These are phyloP conservation scores for Hystrix brachyura DNA, from an alignment of 2,113 vertebrate genomes.

Conservation along the genomic window DNA sequence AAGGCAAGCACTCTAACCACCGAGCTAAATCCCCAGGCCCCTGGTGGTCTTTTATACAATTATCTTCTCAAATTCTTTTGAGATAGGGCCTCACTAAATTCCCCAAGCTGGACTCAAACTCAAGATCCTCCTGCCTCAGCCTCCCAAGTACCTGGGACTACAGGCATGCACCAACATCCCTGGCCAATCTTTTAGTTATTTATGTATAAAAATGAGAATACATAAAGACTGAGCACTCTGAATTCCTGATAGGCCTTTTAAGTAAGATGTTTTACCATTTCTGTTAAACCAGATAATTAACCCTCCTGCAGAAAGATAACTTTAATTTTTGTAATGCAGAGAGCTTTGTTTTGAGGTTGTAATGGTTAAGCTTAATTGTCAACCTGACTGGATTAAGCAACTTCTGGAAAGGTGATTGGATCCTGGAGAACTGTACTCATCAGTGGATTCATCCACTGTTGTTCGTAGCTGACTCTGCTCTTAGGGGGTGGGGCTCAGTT, in stretches of 20 bases:
- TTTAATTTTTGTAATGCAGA: conserved; percentile 6
- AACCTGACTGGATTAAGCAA: not conserved
- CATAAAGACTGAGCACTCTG: not conserved
- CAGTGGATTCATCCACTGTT: not conserved
- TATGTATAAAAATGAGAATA: not conserved
- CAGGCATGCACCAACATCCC: not conserved
- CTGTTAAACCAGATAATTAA: not conserved
- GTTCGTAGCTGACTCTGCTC: not conserved
- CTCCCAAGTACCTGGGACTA: not conserved
- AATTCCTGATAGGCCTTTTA: not conserved
- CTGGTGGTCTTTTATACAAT: not conserved
- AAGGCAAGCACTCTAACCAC: too few species aligned
- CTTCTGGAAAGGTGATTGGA: not conserved
- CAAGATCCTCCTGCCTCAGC: not conserved
- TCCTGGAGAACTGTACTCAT: not conserved
- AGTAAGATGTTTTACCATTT: not conserved
- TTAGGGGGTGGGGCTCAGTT: not conserved
- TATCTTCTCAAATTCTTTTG: not conserved
- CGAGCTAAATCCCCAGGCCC: too few species aligned
- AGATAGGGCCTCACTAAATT: not conserved
- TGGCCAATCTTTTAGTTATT: not conserved
- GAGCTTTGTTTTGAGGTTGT: not conserved
- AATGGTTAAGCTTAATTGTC: not conserved
- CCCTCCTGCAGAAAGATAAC: not conserved
- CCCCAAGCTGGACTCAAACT: not conserved